Evolutionary conservation across 92 coral and sea anemone genomes (phyloP), one percentile per base, ranked within the genome.

Genomic region (Parazoanthus swiftii): DNA sequence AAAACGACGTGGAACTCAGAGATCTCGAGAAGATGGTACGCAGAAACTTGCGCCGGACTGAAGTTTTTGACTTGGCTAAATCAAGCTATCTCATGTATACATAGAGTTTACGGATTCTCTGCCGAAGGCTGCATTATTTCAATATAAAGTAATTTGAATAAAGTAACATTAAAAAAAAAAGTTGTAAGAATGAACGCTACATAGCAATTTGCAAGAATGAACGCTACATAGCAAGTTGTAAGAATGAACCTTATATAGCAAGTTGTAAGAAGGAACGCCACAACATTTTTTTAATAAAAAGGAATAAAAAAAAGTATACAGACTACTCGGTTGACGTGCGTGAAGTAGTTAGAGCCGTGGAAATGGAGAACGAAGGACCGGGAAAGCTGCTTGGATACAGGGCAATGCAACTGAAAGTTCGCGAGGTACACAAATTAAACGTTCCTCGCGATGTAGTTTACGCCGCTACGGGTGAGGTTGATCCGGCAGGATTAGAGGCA

Each of bases 41-140:
- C 70, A 10, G 25, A 29, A 80, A 80, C 71, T 29, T 80, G 46
- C 70, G 46, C 9, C 46, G 72, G 0, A 26, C 8, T 29, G 85
- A 81, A 59, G 38, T 81, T 81, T 58, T 81, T 14, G 85, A 81
- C 72, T 81, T 81, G 18, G 15, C 20, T 0, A 81, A 56, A 1
- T 13, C 50, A 33, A 7, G 6, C 8, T 58, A 81, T 81, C 85
- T 51, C 15, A 81, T 81, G 85, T 81, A 81, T 58, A 74, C 85
- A 58, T 81, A 74, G 85, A 81, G 85, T 6, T 4, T 81, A 33
- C 73, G 73, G 2, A 81, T 5, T 5, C 85, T 81, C 48, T 29
- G 72, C 38, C 46, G 74, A 14, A 81, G 74, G 85, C 73, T 80
- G 48, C 74, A 56, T 3, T 56, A 3, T 29, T 80, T 80, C 5